Conservation (phyloP, 2,113 vertebrate species). For the Felis catus region F.catus_Fca126_mat1.0 CM031424.1:50979001-50979500, state of each 20-base stretch:
- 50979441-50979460: not conserved
- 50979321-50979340: not conserved
- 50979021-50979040: not conserved
- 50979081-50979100: slow-evolving; percentile 4
- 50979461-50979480: not conserved
- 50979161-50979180: slow-evolving; percentile 47
- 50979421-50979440: not conserved
- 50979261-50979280: slow-evolving; percentile 12
- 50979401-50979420: not conserved
- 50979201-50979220: slow-evolving; percentile 51
- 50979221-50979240: slow-evolving; percentile 44
- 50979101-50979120: slow-evolving; percentile 43
- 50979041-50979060: not conserved
- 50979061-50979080: not conserved
- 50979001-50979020: not conserved
- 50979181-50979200: slow-evolving; percentile 39
- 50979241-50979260: slow-evolving; percentile 28
- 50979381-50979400: not conserved
- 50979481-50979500: not conserved
- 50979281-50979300: slow-evolving; percentile 39
- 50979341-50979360: not conserved
- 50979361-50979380: not conserved
- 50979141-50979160: slow-evolving; percentile 41
- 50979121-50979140: slow-evolving; percentile 45
- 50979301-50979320: not conserved